Evolutionary conservation across 2,113 vertebrate species (phyloP).

Genomic region (Albula glossodonta): DNA sequence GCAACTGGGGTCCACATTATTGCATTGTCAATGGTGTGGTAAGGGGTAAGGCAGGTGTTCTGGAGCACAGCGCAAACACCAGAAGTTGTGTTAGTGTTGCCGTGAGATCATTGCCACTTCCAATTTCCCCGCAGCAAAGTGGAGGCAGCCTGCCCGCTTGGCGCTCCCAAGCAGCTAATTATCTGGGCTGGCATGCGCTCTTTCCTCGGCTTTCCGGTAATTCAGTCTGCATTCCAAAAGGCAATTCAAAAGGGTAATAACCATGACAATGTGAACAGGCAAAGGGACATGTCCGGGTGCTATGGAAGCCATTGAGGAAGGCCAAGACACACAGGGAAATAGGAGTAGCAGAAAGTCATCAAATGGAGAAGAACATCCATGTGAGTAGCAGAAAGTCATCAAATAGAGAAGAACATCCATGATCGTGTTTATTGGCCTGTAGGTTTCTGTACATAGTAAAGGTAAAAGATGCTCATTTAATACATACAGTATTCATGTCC

Average conservation of each 20-base stretch:
- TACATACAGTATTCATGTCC: too few species aligned
- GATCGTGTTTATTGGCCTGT: background rate
- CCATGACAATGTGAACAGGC: constrained; percentile 61
- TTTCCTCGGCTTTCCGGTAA: constrained; percentile 51
- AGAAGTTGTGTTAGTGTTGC: constrained; percentile 61
- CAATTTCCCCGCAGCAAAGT: constrained; percentile 58
- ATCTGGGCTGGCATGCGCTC: constrained; percentile 61
- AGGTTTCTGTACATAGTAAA: background rate
- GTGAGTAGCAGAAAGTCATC: constrained; percentile 35
- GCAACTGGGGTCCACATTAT: constrained; percentile 28
- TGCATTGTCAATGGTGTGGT: constrained; percentile 45
- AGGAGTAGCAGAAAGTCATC: constrained; percentile 35
- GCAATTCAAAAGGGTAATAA: constrained; percentile 67
- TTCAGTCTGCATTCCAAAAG: constrained; percentile 43
- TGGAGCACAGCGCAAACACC: constrained; percentile 57
- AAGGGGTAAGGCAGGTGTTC: constrained; percentile 38
- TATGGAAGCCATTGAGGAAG: constrained; percentile 45
- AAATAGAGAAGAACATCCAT: too few species aligned
- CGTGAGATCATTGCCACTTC: constrained; percentile 62
- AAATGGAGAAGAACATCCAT: background rate
- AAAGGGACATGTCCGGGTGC: constrained; percentile 49
- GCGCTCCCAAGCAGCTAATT: constrained; percentile 65
- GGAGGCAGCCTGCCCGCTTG: constrained; percentile 63
- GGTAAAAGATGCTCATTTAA: too few species aligned
- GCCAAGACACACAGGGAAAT: constrained; percentile 27